A percentile compares a stretch with the other conserved stretches of the same genome.
Evolutionary conservation across 2,113 vertebrate genomes (phyloP).

Genomic region (Hyperopisus bebe): DNA sequence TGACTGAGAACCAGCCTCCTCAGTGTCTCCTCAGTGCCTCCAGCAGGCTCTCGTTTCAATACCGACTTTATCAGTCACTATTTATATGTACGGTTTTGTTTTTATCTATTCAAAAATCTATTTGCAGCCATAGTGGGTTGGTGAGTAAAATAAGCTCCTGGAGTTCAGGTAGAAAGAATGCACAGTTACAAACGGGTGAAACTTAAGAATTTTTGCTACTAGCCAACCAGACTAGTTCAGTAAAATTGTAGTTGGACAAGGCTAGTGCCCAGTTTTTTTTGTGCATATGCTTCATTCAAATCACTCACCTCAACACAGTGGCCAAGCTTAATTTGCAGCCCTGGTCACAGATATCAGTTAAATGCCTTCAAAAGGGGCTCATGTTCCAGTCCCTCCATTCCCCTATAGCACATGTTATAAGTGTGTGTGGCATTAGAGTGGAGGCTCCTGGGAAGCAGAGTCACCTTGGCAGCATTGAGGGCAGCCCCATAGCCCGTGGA

Average conservation of each 20-base stretch:
- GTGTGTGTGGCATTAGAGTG: not conserved
- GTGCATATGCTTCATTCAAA: not conserved
- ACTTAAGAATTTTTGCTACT: not conserved
- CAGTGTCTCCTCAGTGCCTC: not conserved
- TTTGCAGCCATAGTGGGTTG: not conserved
- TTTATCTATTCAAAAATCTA: not conserved
- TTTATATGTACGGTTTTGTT: not conserved
- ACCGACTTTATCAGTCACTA: not conserved
- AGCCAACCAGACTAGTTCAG: not conserved
- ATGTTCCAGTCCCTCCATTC: not conserved
- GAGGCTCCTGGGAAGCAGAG: not conserved
- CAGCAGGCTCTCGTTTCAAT: not conserved
- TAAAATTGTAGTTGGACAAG: not conserved
- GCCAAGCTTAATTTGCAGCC: not conserved
- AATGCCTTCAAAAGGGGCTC: not conserved
- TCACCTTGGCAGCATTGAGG: conserved; percentile 50
- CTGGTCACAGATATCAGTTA: not conserved
- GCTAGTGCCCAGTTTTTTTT: not conserved
- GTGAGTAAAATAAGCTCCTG: not conserved
- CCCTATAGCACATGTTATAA: not conserved
- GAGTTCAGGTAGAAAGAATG: not conserved
- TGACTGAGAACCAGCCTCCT: not conserved
- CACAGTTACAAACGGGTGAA: not conserved
- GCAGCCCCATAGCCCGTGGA: conserved; percentile 52
- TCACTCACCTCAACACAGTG: not conserved